Evolutionary conservation across 1,140 invertebrate species (phyloP).

Genomic region (Trinorchestia longiramus): DNA sequence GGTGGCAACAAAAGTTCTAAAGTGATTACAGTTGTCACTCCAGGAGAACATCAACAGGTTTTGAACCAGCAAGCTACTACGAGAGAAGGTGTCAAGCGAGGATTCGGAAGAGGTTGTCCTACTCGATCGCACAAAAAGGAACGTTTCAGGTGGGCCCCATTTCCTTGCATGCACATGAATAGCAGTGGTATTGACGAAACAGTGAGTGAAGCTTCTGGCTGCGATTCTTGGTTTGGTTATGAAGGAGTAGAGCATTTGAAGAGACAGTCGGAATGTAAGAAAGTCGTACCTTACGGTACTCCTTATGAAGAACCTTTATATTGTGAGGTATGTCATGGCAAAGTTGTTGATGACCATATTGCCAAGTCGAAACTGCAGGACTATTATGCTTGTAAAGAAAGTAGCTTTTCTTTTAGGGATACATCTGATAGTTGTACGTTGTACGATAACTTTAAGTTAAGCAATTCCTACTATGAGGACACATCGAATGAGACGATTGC

Average conservation of each 20-base stretch:
- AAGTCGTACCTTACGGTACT: constrained; percentile 58
- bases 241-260: constrained; percentile 65
- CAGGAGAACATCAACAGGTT: constrained; percentile 23
- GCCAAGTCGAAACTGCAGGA: background rate
- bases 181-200: constrained; percentile 58
- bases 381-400: constrained; percentile 25
- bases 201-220: constrained; percentile 60
- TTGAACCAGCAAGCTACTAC: background rate
- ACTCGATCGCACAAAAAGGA: constrained; percentile 54
- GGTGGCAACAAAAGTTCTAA: background rate
- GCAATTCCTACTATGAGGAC: constrained; percentile 55
- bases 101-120: constrained; percentile 21
- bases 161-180: constrained; percentile 62
- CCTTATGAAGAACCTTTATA: constrained; percentile 45
- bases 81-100: background rate
- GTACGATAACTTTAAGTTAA: constrained; percentile 47
- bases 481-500: background rate
- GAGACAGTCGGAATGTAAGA: constrained; percentile 42
- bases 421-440: constrained; percentile 35
- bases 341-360: constrained; percentile 1
- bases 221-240: constrained; percentile 64
- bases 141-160: constrained; percentile 63
- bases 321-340: constrained; percentile 54
- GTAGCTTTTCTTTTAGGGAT: constrained; percentile 6
- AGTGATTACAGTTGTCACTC: constrained; percentile 2